These are phyloP conservation scores for Brachionus plicatilis DNA, from an alignment of 1,140 invertebrate genomes.

Conservation along the genomic window DNA sequence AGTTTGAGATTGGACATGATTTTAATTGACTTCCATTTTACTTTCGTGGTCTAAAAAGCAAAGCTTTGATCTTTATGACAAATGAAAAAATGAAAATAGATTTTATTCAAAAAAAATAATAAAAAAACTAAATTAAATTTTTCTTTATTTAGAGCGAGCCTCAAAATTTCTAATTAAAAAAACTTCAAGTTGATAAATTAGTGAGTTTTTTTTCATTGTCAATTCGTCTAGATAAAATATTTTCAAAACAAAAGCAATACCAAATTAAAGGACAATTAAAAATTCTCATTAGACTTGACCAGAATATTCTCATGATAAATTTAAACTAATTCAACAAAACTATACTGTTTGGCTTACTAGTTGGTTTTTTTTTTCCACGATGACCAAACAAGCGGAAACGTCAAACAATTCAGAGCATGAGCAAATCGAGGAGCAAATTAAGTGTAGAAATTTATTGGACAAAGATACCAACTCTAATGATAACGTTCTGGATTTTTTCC, in stretches of 20 bases:
- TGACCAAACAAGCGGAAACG: constrained; percentile 28
- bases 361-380: background rate
- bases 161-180: background rate
- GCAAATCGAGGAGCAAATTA: background rate
- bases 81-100: background rate
- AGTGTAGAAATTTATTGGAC: background rate
- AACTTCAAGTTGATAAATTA: background rate
- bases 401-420: background rate
- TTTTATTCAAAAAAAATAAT: background rate
- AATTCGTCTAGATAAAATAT: background rate
- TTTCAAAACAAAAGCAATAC: background rate
- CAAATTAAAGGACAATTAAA: background rate
- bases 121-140: background rate
- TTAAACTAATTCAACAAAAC: background rate
- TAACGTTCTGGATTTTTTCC: background rate
- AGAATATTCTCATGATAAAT: background rate
- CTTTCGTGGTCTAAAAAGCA: background rate
- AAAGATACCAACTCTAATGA: background rate
- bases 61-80: background rate
- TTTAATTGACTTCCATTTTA: background rate
- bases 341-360: background rate
- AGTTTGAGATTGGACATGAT: background rate
- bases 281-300: background rate
- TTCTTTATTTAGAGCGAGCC: background rate
- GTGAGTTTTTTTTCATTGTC: background rate